Evolutionary conservation across 1,140 invertebrate species (phyloP).

Genomic region (Eufriesea mexicana): DNA sequence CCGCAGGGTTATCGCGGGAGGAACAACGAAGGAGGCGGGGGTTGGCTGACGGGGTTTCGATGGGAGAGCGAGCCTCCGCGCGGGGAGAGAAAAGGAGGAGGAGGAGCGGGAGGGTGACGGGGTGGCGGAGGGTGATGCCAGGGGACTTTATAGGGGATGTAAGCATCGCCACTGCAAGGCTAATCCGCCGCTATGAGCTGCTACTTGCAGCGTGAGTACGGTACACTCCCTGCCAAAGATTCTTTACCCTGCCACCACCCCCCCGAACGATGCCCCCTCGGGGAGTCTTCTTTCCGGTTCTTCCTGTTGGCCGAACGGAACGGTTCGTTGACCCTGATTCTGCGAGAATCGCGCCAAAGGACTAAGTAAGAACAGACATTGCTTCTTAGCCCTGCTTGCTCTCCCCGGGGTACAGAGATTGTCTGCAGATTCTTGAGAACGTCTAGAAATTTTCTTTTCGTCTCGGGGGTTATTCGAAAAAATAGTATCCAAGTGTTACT

Average conservation of each 20-base stretch:
- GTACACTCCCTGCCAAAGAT: slow-evolving; percentile 77
- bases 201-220: slow-evolving; percentile 78
- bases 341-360: slow-evolving; percentile 15
- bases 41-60: slow-evolving; percentile 67
- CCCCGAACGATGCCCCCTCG: slow-evolving; percentile 36
- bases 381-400: background rate
- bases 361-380: background rate
- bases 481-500: no score
- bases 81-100: slow-evolving; percentile 63
- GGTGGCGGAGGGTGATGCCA: slow-evolving; percentile 58
- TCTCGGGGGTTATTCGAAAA: no score
- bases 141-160: slow-evolving; percentile 79
- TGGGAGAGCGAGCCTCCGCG: slow-evolving; percentile 64
- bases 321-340: slow-evolving; percentile 59
- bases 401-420: no score
- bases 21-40: slow-evolving; percentile 72
- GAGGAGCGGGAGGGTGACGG: slow-evolving; percentile 54
- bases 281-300: slow-evolving; percentile 60
- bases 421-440: no score
- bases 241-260: slow-evolving; percentile 43
- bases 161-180: slow-evolving; percentile 81
- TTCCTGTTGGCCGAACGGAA: slow-evolving; percentile 52
- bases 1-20: slow-evolving; percentile 80
- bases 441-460: no score
- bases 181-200: slow-evolving; percentile 80